Evolutionary conservation across 2,113 vertebrate genomes (phyloP).

Genomic region (Colaptes auratus): DNA sequence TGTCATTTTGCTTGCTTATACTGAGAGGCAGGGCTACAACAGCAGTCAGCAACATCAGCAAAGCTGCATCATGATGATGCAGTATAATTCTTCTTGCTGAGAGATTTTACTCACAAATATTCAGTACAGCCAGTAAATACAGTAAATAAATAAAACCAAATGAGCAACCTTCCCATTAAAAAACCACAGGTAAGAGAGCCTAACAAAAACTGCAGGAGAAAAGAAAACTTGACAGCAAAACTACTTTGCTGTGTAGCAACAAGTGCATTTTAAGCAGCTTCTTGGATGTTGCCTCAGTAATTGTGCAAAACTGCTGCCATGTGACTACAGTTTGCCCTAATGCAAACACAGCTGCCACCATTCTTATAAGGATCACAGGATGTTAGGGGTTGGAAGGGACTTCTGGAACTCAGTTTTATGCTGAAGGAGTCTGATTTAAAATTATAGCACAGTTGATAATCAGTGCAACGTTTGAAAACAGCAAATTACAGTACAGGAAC

Average conservation of each 20-base stretch:
- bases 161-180: not conserved
- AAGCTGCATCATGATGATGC: constrained; percentile 8
- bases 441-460: not conserved
- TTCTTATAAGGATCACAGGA: not conserved
- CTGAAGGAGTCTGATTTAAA: not conserved
- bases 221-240: not conserved
- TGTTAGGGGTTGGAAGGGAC: no score
- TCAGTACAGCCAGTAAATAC: not conserved
- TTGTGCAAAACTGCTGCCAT: not conserved
- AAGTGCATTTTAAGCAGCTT: not conserved
- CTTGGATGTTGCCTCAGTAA: not conserved
- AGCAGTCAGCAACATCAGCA: not conserved
- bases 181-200: not conserved
- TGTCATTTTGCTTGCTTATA: not conserved
- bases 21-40: not conserved
- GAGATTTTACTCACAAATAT: constrained; percentile 5
- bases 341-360: accelerated
- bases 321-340: not conserved
- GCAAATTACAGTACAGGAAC: not conserved
- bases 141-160: not conserved
- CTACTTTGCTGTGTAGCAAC: not conserved
- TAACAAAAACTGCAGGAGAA: not conserved
- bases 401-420: not conserved
- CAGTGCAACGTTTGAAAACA: not conserved
- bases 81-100: not conserved